These are phyloP conservation scores for Eulemur coronatus DNA, from an alignment of 2,797 vertebrate genomes.

Conservation along the genomic window DNA sequence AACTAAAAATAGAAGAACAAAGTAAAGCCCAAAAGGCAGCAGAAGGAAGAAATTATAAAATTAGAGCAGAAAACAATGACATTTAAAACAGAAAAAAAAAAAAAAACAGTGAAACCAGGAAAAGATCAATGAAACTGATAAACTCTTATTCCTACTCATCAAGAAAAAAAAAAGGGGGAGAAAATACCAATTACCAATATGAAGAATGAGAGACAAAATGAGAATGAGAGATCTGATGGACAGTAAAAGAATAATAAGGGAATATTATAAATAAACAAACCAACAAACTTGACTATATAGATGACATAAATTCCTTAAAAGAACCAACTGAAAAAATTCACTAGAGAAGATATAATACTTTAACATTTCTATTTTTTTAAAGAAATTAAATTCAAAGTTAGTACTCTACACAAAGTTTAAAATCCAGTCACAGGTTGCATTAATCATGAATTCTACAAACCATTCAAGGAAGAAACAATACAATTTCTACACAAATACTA, in stretches of 20 bases:
- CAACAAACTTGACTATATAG: background rate
- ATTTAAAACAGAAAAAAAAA: background rate
- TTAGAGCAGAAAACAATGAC: background rate
- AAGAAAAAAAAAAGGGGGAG: background rate
- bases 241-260: background rate
- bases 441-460: background rate
- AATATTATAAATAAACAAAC: background rate
- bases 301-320: background rate
- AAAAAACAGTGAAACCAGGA: background rate
- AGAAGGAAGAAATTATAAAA: background rate
- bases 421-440: background rate
- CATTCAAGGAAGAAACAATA: background rate
- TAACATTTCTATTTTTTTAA: background rate
- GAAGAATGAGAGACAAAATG: background rate
- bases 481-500: background rate
- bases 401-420: background rate
- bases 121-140: background rate
- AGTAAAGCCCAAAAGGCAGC: background rate
- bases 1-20: background rate
- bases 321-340: background rate
- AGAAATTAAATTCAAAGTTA: background rate
- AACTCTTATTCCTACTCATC: background rate
- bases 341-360: background rate
- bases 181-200: background rate
- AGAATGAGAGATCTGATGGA: background rate